Evolutionary conservation across 2,113 vertebrate species (phyloP).

Genomic region (Tapirus terrestris): DNA sequence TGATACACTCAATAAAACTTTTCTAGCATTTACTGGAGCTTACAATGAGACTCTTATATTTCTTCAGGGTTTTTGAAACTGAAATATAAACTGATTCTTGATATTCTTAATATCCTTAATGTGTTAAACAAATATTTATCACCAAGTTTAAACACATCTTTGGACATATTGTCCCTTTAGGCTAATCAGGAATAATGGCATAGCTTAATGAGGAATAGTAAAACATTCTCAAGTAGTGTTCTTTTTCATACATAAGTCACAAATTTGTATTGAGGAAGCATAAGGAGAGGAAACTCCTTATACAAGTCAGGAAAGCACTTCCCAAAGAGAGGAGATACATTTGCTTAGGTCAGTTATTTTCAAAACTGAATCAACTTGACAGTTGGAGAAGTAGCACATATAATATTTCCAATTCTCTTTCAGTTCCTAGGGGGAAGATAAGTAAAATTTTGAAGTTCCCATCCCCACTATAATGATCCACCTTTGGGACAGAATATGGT

Average conservation of each 20-base stretch:
- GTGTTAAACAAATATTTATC: not conserved
- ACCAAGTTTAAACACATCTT: not conserved
- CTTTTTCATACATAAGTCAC: not conserved
- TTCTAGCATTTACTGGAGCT: not conserved
- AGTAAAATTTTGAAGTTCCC: not conserved
- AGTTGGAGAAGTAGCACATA: not conserved
- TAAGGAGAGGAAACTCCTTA: not conserved
- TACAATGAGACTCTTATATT: not conserved
- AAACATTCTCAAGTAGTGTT: not conserved
- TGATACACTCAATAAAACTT: not conserved
- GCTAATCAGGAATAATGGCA: not conserved
- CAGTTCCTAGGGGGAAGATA: not conserved
- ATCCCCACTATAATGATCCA: not conserved
- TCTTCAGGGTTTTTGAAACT: not conserved
- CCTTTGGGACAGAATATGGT: not conserved
- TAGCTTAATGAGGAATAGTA: rapidly evolving
- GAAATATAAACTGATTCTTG: not conserved
- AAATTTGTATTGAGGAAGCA: not conserved
- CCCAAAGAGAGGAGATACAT: not conserved
- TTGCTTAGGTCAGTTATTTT: not conserved
- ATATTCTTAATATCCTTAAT: not conserved
- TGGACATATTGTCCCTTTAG: not conserved
- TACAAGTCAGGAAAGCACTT: not conserved
- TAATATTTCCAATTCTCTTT: not conserved
- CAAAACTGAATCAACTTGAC: not conserved